Percentiles rank a stretch among this genome's conserved stretches.
These are phyloP conservation scores for Baccha elongata DNA, from an alignment of 2,888 invertebrate genomes.

Conservation along the genomic window DNA sequence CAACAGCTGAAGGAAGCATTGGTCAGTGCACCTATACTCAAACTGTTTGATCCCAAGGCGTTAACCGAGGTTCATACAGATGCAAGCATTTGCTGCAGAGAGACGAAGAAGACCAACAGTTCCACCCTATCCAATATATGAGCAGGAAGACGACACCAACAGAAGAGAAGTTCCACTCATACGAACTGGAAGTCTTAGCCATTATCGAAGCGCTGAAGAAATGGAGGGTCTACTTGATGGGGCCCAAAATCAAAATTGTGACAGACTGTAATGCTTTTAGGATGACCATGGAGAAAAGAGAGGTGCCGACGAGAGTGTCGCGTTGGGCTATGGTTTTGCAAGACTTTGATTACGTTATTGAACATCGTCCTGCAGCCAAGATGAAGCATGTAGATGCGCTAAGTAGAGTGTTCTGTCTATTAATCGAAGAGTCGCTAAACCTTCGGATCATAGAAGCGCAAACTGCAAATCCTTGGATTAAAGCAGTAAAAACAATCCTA, in stretches of 20 bases:
- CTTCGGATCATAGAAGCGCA: slow-evolving; percentile 23
- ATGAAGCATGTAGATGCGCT: background rate
- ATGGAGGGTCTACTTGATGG: slow-evolving; percentile 70
- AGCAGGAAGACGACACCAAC: too few species aligned
- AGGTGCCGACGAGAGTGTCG: slow-evolving; percentile 60
- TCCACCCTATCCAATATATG: slow-evolving; percentile 75
- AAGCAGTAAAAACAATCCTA: slow-evolving; percentile 7
- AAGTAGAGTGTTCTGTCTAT: slow-evolving; percentile 1
- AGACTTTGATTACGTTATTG: too few species aligned
- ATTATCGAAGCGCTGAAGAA: slow-evolving; percentile 74
- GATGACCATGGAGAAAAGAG: slow-evolving; percentile 58
- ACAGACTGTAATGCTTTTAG: too few species aligned
- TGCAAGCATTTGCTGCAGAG: slow-evolving; percentile 56
- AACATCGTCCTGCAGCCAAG: slow-evolving; percentile 5
- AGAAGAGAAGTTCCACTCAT: slow-evolving; percentile 74
- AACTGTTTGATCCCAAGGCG: slow-evolving; percentile 37
- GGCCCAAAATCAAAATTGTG: slow-evolving; percentile 60
- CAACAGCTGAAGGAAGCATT: slow-evolving; percentile 30
- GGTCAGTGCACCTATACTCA: slow-evolving; percentile 21
- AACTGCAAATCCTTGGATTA: background rate
- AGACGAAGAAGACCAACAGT: slow-evolving; percentile 55
- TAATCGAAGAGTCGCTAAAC: slow-evolving; percentile 11
- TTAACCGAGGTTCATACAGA: slow-evolving; percentile 57
- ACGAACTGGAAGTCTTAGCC: slow-evolving; percentile 75
- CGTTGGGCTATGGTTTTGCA: slow-evolving; percentile 17